phyloP scores from a whole-genome alignment of 2,888 invertebrate genomes.

The Cremastobaeus sp. region DNA sequence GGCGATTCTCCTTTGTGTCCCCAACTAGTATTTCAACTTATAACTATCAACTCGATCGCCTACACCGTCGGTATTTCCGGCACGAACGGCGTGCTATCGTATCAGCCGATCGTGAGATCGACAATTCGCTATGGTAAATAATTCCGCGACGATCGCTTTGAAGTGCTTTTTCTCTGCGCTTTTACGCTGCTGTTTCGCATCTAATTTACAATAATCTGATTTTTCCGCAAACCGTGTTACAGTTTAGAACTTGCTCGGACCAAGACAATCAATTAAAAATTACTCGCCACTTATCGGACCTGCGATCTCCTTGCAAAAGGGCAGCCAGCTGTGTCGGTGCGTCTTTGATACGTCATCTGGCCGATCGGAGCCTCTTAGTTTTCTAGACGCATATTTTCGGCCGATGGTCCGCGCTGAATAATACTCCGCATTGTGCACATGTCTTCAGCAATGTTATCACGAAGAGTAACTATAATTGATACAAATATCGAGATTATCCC shows the following conservation, averaged over 20 bases:
- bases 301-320: constrained; percentile 63
- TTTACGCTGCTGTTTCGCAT: constrained; percentile 19
- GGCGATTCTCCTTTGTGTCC: constrained; percentile 56
- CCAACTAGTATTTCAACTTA: constrained; percentile 56
- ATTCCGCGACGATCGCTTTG: constrained; percentile 42
- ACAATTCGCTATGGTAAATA: constrained; percentile 59
- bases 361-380: constrained; percentile 69
- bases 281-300: constrained; percentile 68
- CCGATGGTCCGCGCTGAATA: constrained; percentile 62
- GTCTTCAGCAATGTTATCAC: not conserved
- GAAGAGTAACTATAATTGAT: constrained; percentile 25
- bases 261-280: constrained; percentile 73
- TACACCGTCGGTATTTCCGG: constrained; percentile 60
- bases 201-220: constrained; percentile 29
- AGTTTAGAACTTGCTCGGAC: not conserved
- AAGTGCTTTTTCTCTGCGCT: constrained; percentile 49
- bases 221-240: constrained; percentile 11
- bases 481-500: constrained; percentile 1
- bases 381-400: constrained; percentile 51
- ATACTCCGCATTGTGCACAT: constrained; percentile 56
- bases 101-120: constrained; percentile 60
- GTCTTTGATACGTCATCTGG: constrained; percentile 75
- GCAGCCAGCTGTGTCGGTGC: constrained; percentile 66
- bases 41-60: constrained; percentile 62
- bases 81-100: constrained; percentile 57